Evolutionary conservation across 2,797 vertebrate species (phyloP), one percentile per base, ranked within the genome.

Genomic region (Buphagus erythrorhynchus): DNA sequence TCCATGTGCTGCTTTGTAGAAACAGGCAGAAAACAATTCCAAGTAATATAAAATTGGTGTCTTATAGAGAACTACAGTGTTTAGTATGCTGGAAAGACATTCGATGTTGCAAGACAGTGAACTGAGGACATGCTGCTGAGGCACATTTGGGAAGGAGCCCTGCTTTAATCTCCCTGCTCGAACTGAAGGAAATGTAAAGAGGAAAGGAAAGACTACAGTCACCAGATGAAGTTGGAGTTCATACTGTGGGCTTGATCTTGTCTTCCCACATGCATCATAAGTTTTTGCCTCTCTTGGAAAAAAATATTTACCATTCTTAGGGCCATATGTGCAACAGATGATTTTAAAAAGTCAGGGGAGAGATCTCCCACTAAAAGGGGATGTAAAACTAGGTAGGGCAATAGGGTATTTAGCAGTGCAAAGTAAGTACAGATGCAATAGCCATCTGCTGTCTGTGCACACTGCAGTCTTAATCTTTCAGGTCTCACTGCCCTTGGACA

Each of bases 291-390:
- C 69, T 92, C 63, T 67, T 78, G 51, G 62, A 82, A 84, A 91
- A 91, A 90, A 82, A 48, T 59, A 66, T 67, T 91, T 94, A 69
- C 82, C 36, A 5, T 83, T 93, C 59, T 59, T 59, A 46, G 55
- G 71, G 51, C 69, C 75, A 84, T 92, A 57, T 90, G 95, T 88
- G 88, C 66, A 93, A 74, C 95, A 94, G 93, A 94, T 96, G 96
- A 90, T 54, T 85, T 85, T 14, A 9, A 84, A 83, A 95, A 90
- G 25, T 63, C 72, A 59, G 31, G 51, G 57, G 66, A 92, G 80
- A 66, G 29, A 67, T 91, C 78, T 93, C 7, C 42, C 54, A 9
- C 51, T 95, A 57, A 86, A 92, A 77, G 43, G 48, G 40, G 80
- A 86, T 76, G 73, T 95, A 91, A 55, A 96, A 76, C 73, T 83